Evolutionary conservation across 2,888 invertebrate genomes (phyloP), one percentile per base, ranked within the genome.

Genomic region (Clanis bilineata): DNA sequence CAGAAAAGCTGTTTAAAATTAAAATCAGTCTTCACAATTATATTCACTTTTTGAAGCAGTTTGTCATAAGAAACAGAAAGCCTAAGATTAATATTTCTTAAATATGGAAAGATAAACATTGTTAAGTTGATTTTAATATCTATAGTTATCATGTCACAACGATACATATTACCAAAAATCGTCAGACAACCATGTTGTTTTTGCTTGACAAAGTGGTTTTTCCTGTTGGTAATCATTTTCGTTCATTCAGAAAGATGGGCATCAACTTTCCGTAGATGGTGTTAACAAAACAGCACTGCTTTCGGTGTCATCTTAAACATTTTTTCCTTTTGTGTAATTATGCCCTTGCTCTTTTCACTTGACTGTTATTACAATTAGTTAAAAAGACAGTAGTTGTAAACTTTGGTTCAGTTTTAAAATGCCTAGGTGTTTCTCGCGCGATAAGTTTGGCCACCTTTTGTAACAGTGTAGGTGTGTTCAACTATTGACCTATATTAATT

Each of bases 291-390:
- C 22, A 23, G 3, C 47, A n/a, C 15, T 25, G 45, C 44, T 9
- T 3, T 15, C 47, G n/a, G 47, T 51, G 32, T 51, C 51, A 32
- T 51, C 32, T 32, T 51, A 18, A 28, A 15, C 28, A 18, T 51
- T 51, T 51, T 51, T 51, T 51, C 51, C 51, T 32, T 47, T 47
- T 51, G 51, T 10, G 32, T 51, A 51, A 51, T 51, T 32, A 28
- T 51, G 32, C 32, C 51, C 51, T 32, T 51, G 51, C 28, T 51
- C 51, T 51, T 51, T 51, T 32, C 51, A 51, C 32, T 47, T 12
- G 47, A 15, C 28, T 15, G 39, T 28, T 15, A 51, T 51, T 32
- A 51, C 51, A 51, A 51, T 51, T 51, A 51, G 51, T 32, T 28
- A 32, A 10, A 51, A 28, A 23, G 28, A 28, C 32, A 9, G 32